phyloP scores from a whole-genome alignment of 2,113 vertebrate species.

The Mystacornis crossleyi region DNA sequence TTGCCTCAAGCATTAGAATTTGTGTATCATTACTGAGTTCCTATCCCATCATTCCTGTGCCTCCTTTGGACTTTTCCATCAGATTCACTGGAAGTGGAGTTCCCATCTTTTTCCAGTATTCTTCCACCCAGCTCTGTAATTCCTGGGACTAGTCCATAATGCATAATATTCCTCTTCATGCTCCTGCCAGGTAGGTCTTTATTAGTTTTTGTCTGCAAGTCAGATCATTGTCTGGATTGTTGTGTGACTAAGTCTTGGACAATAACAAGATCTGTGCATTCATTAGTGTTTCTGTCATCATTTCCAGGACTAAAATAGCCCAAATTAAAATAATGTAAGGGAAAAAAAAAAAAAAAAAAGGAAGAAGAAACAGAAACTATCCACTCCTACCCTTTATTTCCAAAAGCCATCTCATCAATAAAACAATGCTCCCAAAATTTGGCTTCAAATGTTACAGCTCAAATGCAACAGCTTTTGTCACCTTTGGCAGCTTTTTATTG shows the following conservation, averaged over 20 bases:
- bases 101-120: constrained; percentile 55
- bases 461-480: neutral
- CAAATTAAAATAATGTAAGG: neutral
- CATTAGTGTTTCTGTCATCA: neutral
- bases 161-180: neutral
- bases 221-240: constrained; percentile 13
- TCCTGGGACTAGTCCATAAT: neutral
- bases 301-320: neutral
- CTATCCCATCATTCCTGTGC: neutral
- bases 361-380: neutral
- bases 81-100: neutral
- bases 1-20: neutral
- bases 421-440: neutral
- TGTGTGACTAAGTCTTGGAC: neutral
- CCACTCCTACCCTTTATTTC: neutral
- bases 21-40: constrained; percentile 8
- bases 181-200: constrained; percentile 50
- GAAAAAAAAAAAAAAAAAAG: neutral
- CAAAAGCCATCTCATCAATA: neutral
- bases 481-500: neutral
- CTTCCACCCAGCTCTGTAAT: neutral
- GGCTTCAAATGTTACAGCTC: neutral
- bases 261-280: neutral
- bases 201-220: constrained; percentile 2
- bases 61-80: constrained; percentile 23